A percentile compares a stretch with the other conserved stretches of the same genome.
phyloP scores from a whole-genome alignment of 1,140 invertebrate species.

The Physella acuta region DNA sequence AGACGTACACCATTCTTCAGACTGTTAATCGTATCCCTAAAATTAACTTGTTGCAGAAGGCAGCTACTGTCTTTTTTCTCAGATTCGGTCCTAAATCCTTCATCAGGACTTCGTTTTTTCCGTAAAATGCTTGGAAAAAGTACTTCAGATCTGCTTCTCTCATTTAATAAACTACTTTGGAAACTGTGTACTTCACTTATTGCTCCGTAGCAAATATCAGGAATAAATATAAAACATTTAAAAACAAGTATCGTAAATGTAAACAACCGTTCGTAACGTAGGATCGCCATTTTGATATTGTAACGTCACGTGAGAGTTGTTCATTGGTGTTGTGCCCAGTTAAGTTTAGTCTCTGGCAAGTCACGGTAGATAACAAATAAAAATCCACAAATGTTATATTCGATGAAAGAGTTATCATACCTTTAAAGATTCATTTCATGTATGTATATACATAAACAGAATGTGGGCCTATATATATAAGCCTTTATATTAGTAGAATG shows the following conservation, averaged over 20 bases:
- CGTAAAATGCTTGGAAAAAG: background rate
- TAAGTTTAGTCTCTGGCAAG: no score
- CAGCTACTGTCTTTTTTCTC: constrained; percentile 22
- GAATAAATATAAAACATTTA: background rate
- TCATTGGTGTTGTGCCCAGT: no score
- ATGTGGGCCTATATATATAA: no score
- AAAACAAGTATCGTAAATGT: background rate
- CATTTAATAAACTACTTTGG: background rate
- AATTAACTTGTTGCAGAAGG: constrained; percentile 17
- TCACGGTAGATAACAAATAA: no score
- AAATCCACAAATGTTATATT: no score
- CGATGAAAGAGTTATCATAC: no score
- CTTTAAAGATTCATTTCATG: no score
- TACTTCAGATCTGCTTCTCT: background rate
- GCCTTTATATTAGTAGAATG: no score
- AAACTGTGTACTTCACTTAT: background rate
- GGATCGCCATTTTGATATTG: background rate
- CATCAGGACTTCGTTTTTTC: background rate
- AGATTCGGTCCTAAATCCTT: constrained; percentile 12
- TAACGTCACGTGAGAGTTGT: background rate
- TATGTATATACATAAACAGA: no score
- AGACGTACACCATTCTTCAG: constrained; percentile 17
- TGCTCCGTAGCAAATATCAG: background rate
- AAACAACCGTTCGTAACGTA: background rate
- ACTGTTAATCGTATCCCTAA: background rate